A percentile compares a stretch with the other conserved stretches of the same genome.
Conservation (phyloP, 2,113 vertebrate species). For the Fulica atra region DNA sequence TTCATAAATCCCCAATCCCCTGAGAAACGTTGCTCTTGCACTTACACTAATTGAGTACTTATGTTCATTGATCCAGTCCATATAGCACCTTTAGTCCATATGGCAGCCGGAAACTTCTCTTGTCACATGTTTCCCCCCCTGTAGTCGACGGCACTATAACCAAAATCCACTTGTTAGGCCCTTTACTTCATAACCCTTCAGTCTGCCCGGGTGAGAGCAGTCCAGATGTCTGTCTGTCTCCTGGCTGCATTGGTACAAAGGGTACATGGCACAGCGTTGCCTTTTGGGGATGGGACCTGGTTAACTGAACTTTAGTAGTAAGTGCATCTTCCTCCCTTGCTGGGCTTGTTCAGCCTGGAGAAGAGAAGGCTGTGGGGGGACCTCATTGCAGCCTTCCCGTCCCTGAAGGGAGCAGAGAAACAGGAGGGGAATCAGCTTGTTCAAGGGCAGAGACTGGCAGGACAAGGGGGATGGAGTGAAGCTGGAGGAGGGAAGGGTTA, state of each 20-base stretch:
- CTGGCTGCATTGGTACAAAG: neutral
- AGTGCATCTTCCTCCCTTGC: neutral
- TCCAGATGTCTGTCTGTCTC: neutral
- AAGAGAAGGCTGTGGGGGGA: no score
- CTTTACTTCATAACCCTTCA: neutral
- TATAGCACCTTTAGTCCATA: slow-evolving; percentile 36
- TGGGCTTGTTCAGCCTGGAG: no score
- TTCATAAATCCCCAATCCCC: slow-evolving; percentile 30
- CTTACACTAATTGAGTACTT: slow-evolving; percentile 57
- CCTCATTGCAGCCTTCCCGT: no score
- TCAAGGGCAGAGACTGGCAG: no score
- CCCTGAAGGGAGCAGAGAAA: no score
- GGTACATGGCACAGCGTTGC: neutral
- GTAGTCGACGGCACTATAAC: rapidly evolving
- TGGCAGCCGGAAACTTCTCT: neutral
- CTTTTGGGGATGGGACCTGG: neutral
- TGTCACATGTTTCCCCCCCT: neutral
- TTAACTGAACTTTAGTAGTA: neutral
- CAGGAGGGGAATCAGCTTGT: no score
- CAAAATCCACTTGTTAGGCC: neutral
- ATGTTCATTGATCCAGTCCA: slow-evolving; percentile 44
- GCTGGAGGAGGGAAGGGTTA: no score
- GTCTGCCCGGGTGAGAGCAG: rapidly evolving
- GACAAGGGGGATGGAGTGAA: no score
- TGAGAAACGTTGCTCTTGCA: slow-evolving; percentile 28